Conservation (phyloP, 2,113 vertebrate genomes). For the Megaleporinus macrocephalus region DNA sequence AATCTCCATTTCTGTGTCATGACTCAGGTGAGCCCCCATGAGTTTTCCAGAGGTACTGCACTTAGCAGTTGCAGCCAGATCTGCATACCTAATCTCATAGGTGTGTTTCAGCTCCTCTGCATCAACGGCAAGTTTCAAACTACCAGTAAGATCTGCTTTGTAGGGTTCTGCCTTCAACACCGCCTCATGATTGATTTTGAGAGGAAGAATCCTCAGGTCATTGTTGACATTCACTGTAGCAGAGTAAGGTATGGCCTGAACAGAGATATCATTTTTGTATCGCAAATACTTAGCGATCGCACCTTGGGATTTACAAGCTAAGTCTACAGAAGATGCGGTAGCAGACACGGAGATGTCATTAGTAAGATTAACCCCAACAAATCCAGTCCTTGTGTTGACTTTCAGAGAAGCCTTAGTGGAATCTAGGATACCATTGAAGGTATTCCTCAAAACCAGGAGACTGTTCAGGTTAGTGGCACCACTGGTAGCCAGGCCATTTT, state of each 20-base stretch:
- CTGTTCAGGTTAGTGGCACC: conserved; percentile 82
- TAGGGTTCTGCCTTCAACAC: conserved; percentile 79
- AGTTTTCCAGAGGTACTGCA: conserved; percentile 84
- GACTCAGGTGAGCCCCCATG: conserved; percentile 79
- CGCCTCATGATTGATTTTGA: conserved; percentile 79
- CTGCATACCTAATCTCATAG: conserved; percentile 80
- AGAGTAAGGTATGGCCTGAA: conserved; percentile 79
- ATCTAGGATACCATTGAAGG: conserved; percentile 80
- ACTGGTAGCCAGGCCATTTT: conserved; percentile 80
- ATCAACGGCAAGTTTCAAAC: conserved; percentile 76
- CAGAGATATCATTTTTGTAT: conserved; percentile 83
- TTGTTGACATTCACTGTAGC: conserved; percentile 78
- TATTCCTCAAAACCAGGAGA: conserved; percentile 82
- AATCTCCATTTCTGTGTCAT: conserved; percentile 81
- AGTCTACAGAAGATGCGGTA: conserved; percentile 76
- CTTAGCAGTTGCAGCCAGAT: conserved; percentile 80
- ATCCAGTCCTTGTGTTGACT: conserved; percentile 78
- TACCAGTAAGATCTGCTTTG: conserved; percentile 83
- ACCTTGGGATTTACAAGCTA: conserved; percentile 83
- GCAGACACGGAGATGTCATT: conserved; percentile 81
- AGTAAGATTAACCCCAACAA: conserved; percentile 77
- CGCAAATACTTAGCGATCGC: conserved; percentile 72
- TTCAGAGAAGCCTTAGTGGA: conserved; percentile 77
- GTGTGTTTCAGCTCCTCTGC: conserved; percentile 84
- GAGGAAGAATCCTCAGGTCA: conserved; percentile 76